phyloP scores from a whole-genome alignment of 2,113 vertebrate species.

The Sula dactylatra region DNA sequence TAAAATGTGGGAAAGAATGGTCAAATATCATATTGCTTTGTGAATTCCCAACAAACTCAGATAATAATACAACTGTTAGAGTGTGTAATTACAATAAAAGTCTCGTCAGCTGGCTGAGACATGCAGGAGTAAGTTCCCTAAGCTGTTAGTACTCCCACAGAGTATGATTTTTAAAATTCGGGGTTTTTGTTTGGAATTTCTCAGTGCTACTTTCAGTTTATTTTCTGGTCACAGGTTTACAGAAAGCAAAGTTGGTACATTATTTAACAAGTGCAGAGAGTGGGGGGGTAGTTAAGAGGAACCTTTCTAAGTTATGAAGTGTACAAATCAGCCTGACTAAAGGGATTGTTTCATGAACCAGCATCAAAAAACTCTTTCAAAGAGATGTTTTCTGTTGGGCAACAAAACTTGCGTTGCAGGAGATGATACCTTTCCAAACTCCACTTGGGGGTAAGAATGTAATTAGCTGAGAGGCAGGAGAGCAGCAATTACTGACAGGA shows the following conservation, averaged over 20 bases:
- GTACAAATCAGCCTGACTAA: neutral
- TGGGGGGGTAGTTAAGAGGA: neutral
- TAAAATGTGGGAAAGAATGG: neutral
- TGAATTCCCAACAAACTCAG: neutral
- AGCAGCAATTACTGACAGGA: neutral
- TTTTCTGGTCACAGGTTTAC: neutral
- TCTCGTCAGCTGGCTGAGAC: neutral
- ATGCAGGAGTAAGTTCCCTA: neutral
- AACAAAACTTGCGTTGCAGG: neutral
- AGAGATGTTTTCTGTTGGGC: neutral
- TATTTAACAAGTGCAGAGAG: neutral
- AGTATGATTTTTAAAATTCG: neutral
- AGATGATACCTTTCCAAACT: neutral
- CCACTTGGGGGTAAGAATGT: neutral
- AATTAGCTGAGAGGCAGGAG: neutral
- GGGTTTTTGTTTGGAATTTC: neutral
- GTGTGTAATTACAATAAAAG: neutral
- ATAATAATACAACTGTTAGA: neutral
- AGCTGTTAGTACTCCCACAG: neutral
- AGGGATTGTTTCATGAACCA: neutral
- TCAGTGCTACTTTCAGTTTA: neutral
- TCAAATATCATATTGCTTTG: neutral
- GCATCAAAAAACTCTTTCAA: neutral
- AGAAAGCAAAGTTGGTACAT: neutral
- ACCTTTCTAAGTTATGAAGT: neutral